Conservation (phyloP, 2,113 vertebrate species). For the Empidonax alnorum region DNA sequence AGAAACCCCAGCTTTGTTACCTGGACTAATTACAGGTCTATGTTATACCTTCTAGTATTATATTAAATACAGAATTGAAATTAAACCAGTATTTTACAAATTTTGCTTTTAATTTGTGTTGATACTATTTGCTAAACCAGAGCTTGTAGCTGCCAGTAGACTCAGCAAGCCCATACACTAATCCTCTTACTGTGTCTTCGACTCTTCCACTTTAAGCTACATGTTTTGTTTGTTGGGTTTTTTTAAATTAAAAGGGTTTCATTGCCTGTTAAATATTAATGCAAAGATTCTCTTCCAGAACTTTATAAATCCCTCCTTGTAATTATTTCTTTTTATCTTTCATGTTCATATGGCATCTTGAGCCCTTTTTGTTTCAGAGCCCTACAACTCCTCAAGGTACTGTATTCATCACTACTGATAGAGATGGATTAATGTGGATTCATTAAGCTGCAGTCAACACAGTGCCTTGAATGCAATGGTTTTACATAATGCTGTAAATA, state of each 20-base stretch:
- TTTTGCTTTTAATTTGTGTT: not conserved
- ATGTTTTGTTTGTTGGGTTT: not conserved
- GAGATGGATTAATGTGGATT: constrained; percentile 34
- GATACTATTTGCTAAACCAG: not conserved
- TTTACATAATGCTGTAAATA: constrained; percentile 29
- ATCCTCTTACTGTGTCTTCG: not conserved
- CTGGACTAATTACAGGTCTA: not conserved
- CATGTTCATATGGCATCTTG: not conserved
- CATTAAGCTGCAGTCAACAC: constrained; percentile 42
- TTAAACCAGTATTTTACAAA: not conserved
- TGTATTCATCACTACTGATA: constrained; percentile 20
- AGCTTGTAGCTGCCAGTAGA: constrained; percentile 4
- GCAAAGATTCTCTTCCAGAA: constrained; percentile 13
- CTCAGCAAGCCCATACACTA: not conserved
- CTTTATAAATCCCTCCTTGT: constrained; percentile 3
- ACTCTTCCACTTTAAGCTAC: not conserved
- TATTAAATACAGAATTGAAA: not conserved
- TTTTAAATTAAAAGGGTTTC: not conserved
- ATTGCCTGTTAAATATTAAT: constrained; percentile 5
- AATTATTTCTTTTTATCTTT: constrained; percentile 57
- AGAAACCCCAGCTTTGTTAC: not conserved
- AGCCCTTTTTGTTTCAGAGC: constrained; percentile 34
- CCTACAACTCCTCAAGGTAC: constrained; percentile 18
- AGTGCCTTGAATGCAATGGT: not conserved
- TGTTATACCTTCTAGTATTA: not conserved